Evolutionary conservation across 2,888 invertebrate genomes (phyloP).

Genomic region (Drosophila flavopinicola): DNA sequence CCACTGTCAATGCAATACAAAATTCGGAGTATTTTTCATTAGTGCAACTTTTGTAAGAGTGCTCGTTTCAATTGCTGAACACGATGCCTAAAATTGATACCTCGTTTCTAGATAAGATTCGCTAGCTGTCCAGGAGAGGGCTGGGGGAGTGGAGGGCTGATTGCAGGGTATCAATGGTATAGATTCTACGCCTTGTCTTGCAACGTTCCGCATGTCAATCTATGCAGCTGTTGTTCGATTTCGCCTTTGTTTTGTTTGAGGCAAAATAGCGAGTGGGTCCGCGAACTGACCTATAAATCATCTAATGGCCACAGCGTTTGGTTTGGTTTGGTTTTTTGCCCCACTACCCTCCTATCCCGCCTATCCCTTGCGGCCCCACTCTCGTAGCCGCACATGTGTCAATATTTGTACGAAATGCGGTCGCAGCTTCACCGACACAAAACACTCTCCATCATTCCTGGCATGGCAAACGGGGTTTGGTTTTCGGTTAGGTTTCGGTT

Average conservation of each 20-base stretch:
- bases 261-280: constrained; percentile 9
- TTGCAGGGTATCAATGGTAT: not conserved
- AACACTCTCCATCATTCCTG: constrained; percentile 65
- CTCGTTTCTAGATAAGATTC: not conserved
- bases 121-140: not conserved
- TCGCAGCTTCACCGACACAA: constrained; percentile 63
- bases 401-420: constrained; percentile 79
- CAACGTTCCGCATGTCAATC: constrained; percentile 46
- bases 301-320: constrained; percentile 69
- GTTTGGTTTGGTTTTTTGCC: constrained; percentile 16
- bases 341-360: not conserved
- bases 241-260: constrained; percentile 48
- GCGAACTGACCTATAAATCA: constrained; percentile 72
- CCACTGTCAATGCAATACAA: constrained; percentile 27
- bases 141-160: too few relatives aligned
- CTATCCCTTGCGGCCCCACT: not conserved
- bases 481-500: constrained; percentile 33
- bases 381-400: constrained; percentile 62
- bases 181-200: constrained; percentile 2
- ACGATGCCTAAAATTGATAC: constrained; percentile 31
- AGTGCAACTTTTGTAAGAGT: constrained; percentile 52
- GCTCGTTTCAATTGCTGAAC: constrained; percentile 54
- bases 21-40: constrained; percentile 62
- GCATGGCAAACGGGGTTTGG: constrained; percentile 28
- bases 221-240: constrained; percentile 63